A percentile compares a stretch with the other conserved stretches of the same genome.
Evolutionary conservation across 2,113 vertebrate genomes (phyloP).

Genomic region (Galbula dea): DNA sequence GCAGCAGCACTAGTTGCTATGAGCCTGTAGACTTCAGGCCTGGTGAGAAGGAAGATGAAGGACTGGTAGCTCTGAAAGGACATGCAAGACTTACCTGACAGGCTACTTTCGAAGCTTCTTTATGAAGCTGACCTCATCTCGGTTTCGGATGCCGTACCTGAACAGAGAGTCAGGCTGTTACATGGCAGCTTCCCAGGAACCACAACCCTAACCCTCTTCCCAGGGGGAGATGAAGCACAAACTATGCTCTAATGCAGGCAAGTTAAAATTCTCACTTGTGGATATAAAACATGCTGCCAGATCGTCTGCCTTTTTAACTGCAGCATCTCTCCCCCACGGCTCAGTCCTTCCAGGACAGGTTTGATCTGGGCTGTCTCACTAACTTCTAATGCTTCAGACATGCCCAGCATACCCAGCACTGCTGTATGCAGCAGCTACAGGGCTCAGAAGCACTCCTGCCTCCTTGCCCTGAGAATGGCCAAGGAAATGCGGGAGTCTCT

Average conservation of each 20-base stretch:
- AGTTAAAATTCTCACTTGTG: neutral
- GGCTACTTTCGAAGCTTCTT: constrained; percentile 84
- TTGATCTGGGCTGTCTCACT: neutral
- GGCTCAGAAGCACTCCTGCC: neutral
- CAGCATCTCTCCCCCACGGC: neutral
- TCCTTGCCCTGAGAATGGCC: neutral
- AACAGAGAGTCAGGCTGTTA: neutral
- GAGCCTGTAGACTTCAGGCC: neutral
- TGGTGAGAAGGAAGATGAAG: neutral
- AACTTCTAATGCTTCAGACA: neutral
- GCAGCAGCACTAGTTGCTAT: neutral
- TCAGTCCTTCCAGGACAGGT: neutral
- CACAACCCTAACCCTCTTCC: neutral
- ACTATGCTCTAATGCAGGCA: neutral
- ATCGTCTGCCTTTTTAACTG: neutral
- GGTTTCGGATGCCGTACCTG: constrained; percentile 92
- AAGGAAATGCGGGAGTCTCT: accelerated
- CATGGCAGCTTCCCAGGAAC: neutral
- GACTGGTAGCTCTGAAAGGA: neutral
- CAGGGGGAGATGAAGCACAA: accelerated
- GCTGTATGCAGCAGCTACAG: neutral
- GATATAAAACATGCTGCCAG: accelerated
- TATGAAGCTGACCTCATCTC: constrained; percentile 93
- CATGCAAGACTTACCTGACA: neutral
- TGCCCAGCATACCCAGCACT: neutral